Conservation (phyloP, 2,888 invertebrate genomes). For the Megalurothrips usitatus region DNA sequence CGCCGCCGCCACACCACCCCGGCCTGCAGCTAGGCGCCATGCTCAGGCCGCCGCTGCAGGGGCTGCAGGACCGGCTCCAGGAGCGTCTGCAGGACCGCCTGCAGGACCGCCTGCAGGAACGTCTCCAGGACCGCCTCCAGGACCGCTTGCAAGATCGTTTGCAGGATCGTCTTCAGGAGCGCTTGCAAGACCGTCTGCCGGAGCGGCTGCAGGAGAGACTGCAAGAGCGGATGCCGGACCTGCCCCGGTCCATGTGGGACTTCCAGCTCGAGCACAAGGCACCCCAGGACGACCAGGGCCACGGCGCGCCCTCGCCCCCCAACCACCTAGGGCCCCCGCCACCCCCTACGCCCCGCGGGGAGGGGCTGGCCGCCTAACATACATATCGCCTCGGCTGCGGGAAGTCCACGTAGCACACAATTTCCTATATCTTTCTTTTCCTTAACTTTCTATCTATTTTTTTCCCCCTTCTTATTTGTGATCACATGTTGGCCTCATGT, state of each 20-base stretch:
- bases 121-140: background rate
- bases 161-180: background rate
- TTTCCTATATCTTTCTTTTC: too few relatives aligned
- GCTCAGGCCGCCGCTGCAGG: conserved; percentile 64
- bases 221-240: background rate
- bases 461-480: background rate
- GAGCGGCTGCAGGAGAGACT: background rate
- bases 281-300: conserved; percentile 1
- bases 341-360: conserved; percentile 58
- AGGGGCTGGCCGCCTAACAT: conserved; percentile 66
- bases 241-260: conserved; percentile 18
- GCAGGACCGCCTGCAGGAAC: background rate
- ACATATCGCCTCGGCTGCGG: conserved; percentile 28
- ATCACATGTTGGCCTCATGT: background rate
- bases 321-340: conserved; percentile 51
- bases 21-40: conserved; percentile 46
- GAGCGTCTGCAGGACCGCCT: background rate
- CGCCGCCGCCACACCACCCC: conserved; percentile 44
- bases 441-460: too few relatives aligned
- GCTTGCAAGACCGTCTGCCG: background rate
- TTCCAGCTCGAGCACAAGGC: conserved; percentile 8
- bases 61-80: background rate
- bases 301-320: background rate
- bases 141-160: background rate
- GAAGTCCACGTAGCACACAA: background rate